Percentiles rank a stretch among this genome's conserved stretches.
Evolutionary conservation across 2,113 vertebrate species (phyloP).

Genomic region (Corythaixoides concolor): DNA sequence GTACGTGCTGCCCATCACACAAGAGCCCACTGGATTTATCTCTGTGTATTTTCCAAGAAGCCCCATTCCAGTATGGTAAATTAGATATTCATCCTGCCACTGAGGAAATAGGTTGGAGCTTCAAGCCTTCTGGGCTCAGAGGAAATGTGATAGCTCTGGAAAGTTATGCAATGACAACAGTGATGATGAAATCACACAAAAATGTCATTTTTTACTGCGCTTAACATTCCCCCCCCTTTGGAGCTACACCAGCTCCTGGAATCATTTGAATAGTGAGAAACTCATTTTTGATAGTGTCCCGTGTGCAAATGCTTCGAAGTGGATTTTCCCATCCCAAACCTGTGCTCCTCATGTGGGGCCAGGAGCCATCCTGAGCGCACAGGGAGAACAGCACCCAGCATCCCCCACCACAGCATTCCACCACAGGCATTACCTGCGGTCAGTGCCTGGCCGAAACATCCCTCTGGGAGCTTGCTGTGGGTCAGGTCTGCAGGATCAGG

Average conservation of each 20-base stretch:
- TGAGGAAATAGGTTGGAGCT: background rate
- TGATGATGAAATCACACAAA: background rate
- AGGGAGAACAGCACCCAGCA: background rate
- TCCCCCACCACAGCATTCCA: background rate
- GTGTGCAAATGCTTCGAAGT: background rate
- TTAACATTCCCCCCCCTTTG: background rate
- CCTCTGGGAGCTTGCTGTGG: background rate
- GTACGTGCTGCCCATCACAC: rapidly evolving
- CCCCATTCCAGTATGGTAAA: background rate
- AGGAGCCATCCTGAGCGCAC: background rate
- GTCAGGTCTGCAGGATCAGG: background rate
- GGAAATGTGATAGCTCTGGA: background rate
- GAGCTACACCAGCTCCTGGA: background rate
- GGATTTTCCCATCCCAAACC: background rate
- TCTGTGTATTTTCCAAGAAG: background rate
- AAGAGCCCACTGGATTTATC: background rate
- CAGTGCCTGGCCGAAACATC: background rate
- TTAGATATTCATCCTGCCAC: background rate
- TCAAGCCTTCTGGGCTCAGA: background rate
- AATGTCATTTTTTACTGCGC: background rate
- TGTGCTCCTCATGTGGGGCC: background rate
- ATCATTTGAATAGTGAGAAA: background rate
- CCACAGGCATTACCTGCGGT: background rate
- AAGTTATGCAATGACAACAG: background rate
- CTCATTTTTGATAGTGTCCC: background rate